Evolutionary conservation across 2,797 vertebrate species (phyloP).

Genomic region (Cottoperca gobio): DNA sequence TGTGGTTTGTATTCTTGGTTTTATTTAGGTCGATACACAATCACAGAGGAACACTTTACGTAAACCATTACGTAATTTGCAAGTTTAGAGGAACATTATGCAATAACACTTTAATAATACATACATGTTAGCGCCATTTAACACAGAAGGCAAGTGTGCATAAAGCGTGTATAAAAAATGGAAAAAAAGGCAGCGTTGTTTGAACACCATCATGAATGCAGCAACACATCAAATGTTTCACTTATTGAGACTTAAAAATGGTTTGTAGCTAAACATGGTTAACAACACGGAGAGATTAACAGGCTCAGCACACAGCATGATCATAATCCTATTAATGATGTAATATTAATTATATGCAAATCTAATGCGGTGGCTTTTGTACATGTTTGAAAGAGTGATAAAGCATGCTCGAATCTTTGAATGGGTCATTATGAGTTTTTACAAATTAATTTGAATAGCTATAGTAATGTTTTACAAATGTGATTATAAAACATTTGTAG

Average conservation of each 20-base stretch:
- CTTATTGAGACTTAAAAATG: not conserved
- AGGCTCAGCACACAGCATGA: not conserved
- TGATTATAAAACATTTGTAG: not conserved
- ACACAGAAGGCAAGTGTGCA: conserved; percentile 22
- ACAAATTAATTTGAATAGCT: not conserved
- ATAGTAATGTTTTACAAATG: not conserved
- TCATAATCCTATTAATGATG: not conserved
- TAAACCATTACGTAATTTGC: not conserved
- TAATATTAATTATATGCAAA: no score
- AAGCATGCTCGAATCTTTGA: not conserved
- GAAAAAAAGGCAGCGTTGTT: conserved; percentile 13
- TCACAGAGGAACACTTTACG: no score
- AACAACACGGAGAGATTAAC: not conserved
- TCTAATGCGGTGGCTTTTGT: not conserved
- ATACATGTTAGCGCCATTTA: conserved; percentile 46
- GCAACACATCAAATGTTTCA: not conserved
- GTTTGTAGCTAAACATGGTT: not conserved
- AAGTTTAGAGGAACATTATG: conserved; percentile 17
- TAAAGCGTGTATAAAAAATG: conserved; percentile 15
- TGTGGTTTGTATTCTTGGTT: not conserved
- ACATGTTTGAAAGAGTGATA: not conserved
- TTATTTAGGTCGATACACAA: not conserved
- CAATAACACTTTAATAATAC: conserved; percentile 48
- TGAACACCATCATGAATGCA: not conserved
- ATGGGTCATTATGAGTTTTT: not conserved